phyloP scores from a whole-genome alignment of 2,797 vertebrate genomes.

The Octomys mimax region DNA sequence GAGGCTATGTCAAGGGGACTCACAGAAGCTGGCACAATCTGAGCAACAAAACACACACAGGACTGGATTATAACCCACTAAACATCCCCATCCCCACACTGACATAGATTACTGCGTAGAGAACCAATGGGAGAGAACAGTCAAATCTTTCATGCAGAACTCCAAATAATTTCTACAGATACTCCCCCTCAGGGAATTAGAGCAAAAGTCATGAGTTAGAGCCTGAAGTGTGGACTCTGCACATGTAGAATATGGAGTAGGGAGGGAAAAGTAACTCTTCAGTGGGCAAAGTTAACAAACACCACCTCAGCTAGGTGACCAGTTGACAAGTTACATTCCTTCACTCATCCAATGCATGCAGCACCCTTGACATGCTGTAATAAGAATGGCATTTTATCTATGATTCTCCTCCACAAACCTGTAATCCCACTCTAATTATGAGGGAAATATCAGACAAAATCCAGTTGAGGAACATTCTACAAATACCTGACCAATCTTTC shows the following conservation, averaged over 20 bases:
- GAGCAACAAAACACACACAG: neutral
- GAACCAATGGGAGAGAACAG: neutral
- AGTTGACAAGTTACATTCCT: neutral
- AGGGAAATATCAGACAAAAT: neutral
- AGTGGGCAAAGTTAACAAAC: neutral
- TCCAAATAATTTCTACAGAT: neutral
- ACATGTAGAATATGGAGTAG: fast-evolving
- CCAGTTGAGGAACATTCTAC: neutral
- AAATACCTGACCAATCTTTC: neutral
- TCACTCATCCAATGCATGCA: neutral
- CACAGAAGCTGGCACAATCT: neutral
- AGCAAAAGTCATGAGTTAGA: neutral
- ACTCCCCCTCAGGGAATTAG: neutral
- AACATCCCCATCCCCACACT: neutral
- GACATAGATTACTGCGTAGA: neutral
- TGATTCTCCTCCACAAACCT: neutral
- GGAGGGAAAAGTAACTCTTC: neutral
- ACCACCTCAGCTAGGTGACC: neutral
- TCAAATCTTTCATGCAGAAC: neutral
- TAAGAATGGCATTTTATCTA: neutral
- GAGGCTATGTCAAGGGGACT: neutral
- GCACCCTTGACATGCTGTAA: neutral
- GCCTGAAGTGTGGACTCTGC: fast-evolving
- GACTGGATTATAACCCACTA: neutral
- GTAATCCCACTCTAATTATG: neutral